These are phyloP conservation scores for Sorex maritimensis DNA, from an alignment of 2,797 vertebrate genomes.

Conservation along the genomic window DNA sequence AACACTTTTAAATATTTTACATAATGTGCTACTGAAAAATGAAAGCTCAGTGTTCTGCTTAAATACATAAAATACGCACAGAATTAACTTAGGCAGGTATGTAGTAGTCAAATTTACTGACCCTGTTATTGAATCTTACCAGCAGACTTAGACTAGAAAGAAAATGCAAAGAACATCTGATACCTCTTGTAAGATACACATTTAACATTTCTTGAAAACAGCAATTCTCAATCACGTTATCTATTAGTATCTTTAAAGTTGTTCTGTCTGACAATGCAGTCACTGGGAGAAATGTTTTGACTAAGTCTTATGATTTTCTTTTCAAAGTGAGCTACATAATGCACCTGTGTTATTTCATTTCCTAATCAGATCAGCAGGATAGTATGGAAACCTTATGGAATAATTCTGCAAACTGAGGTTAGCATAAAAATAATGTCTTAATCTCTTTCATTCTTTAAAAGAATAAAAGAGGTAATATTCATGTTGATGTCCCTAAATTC, in stretches of 20 bases:
- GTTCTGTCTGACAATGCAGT: constrained; percentile 77
- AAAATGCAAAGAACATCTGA: constrained; percentile 79
- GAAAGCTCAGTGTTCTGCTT: background rate
- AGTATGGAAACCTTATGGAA: constrained; percentile 79
- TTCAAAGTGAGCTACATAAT: constrained; percentile 87
- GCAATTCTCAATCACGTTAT: constrained; percentile 82
- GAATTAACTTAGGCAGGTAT: constrained; percentile 72
- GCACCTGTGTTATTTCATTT: constrained; percentile 77
- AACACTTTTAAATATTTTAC: constrained; percentile 54
- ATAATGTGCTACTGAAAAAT: constrained; percentile 1
- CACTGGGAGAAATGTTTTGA: constrained; percentile 85
- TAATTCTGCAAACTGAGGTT: constrained; percentile 80
- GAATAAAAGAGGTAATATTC: constrained; percentile 34
- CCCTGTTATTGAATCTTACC: constrained; percentile 76
- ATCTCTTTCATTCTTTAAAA: constrained; percentile 73
- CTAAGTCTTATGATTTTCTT: constrained; percentile 81
- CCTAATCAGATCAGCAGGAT: constrained; percentile 85
- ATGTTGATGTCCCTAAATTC: constrained; percentile 33
- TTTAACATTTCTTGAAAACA: constrained; percentile 84
- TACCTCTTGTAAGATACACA: constrained; percentile 79
- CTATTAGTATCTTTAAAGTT: constrained; percentile 76
- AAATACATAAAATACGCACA: background rate
- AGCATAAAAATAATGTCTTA: constrained; percentile 77
- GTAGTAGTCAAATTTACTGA: constrained; percentile 74
- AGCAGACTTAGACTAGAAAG: constrained; percentile 82